Evolutionary conservation across 2,888 invertebrate genomes (phyloP), one percentile per base, ranked within the genome.

Genomic region (Diploptera punctata): DNA sequence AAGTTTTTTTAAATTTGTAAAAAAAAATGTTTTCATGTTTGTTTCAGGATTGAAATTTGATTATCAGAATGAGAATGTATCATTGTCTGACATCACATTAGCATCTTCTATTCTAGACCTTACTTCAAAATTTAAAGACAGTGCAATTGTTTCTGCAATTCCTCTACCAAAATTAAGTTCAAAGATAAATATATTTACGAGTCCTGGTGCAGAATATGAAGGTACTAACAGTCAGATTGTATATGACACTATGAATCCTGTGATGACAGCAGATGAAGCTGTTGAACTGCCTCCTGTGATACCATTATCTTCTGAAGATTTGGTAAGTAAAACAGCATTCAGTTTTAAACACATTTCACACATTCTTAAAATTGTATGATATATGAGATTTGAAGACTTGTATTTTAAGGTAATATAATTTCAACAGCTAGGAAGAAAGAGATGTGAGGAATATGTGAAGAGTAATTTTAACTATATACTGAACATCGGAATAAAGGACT

Each of bases 261-360:
- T 73, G 9, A 83, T 85, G 13, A 88, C 86, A 78, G 93, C 91
- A 0, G 93, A 93, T 79, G 93, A 93, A 81, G 93, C 93, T 75
- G 87, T 90, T 78, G 93, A 93, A 81, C 80, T 90, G 62, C 90
- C 91, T 2, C 88, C 90, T 0, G 84, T 89, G 3, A 80, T 88
- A 0, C 84, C 75, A 4, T 57, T 78, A 18, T 38, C 71, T 3
- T 13, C 44, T 13, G 74, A 69, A 10, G 61, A 52, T 26, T 26
- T 74, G 67, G 70, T 72, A 10, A 49, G 72, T 43, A n/a, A n/a
- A n/a, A n/a, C n/a, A n/a, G n/a, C n/a, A n/a, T n/a, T n/a, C n/a
- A n/a, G n/a, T n/a, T n/a, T n/a, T n/a, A n/a, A n/a, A n/a, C n/a
- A n/a, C n/a, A n/a, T n/a, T n/a, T n/a, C n/a, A n/a, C n/a, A n/a